phyloP scores from a whole-genome alignment of 2,797 vertebrate species.

The Acrocephalus scirpaceus region DNA sequence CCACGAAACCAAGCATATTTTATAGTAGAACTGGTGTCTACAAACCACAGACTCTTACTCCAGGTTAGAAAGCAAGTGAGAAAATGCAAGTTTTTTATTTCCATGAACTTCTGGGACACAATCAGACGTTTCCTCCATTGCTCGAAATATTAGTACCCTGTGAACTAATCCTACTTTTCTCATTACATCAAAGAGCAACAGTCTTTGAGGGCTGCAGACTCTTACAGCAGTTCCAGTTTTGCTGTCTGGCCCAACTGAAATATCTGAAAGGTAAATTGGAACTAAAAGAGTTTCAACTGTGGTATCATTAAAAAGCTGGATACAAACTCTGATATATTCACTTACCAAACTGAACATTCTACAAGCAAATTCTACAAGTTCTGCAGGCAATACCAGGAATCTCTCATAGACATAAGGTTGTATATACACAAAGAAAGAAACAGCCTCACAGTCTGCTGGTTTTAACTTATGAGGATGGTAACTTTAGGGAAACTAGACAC shows the following conservation, averaged over 20 bases:
- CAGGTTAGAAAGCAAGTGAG: not conserved
- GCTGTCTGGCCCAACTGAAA: not conserved
- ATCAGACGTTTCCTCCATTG: not conserved
- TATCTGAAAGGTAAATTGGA: not conserved
- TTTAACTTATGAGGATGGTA: not conserved
- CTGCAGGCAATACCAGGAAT: not conserved
- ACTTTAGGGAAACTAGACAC: not conserved
- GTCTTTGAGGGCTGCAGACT: not conserved
- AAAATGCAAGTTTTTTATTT: not conserved
- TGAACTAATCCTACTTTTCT: not conserved
- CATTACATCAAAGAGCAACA: not conserved
- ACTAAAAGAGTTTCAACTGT: not conserved
- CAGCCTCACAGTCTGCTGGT: not conserved
- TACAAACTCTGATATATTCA: not conserved
- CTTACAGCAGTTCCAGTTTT: not conserved
- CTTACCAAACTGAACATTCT: not conserved
- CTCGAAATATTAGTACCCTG: not conserved
- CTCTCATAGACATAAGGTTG: not conserved
- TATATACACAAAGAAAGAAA: not conserved
- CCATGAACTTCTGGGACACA: not conserved
- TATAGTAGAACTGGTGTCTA: not conserved
- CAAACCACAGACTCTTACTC: not conserved
- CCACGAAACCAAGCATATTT: not conserved
- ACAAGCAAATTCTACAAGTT: not conserved
- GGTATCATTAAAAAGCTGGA: not conserved